Percentiles rank a stretch among this genome's conserved stretches.
phyloP scores from a whole-genome alignment of 2,888 invertebrate species.

The Hartigia nigra region DNA sequence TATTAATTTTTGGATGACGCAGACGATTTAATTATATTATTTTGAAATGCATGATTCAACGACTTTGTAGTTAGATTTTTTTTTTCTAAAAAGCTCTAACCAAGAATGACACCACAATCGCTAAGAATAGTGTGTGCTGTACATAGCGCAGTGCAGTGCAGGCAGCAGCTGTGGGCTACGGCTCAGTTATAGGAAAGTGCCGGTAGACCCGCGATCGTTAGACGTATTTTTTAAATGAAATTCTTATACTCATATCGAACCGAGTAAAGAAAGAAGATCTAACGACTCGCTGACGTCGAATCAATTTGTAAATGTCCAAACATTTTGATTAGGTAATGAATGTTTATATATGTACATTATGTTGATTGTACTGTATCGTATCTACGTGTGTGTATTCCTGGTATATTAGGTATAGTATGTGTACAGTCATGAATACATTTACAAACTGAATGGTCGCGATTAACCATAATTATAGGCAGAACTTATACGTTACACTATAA shows the following conservation, averaged over 20 bases:
- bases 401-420: slow-evolving; percentile 46
- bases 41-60: not conserved
- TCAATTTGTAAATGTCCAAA: not conserved
- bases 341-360: slow-evolving; percentile 65
- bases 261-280: slow-evolving; percentile 36
- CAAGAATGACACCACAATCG: slow-evolving; percentile 41
- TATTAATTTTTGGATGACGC: not conserved
- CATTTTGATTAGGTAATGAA: slow-evolving; percentile 35
- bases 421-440: slow-evolving; percentile 22
- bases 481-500: not conserved
- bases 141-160: slow-evolving; percentile 65
- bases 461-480: slow-evolving; percentile 12
- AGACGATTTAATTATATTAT: not conserved
- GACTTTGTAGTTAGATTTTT: not conserved
- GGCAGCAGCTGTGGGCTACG: slow-evolving; percentile 65
- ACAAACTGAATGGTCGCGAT: slow-evolving; percentile 22
- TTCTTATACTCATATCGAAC: not conserved
- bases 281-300: slow-evolving; percentile 21
- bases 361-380: slow-evolving; percentile 58
- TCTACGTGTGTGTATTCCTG: slow-evolving; percentile 64
- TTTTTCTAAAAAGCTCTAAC: not conserved
- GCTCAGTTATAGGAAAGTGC: slow-evolving; percentile 58
- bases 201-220: slow-evolving; percentile 39
- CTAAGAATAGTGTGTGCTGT: slow-evolving; percentile 59
- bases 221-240: not conserved